Evolutionary conservation across 1,140 invertebrate genomes (phyloP), one percentile per base, ranked within the genome.

Genomic region (Tetragnatha versicolor): DNA sequence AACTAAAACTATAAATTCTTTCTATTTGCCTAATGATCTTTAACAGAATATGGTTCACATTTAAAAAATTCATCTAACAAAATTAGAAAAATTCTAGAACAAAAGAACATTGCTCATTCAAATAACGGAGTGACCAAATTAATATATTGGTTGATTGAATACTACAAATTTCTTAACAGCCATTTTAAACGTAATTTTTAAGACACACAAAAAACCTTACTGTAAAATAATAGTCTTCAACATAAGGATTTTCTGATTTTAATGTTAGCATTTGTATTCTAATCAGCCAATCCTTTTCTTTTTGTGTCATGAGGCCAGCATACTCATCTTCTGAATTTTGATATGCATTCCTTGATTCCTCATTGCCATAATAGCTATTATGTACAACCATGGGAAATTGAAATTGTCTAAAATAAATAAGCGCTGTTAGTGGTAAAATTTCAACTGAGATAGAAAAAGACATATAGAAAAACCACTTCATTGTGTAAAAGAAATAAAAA

Each of bases 271-370:
- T 87, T 85, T 97, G 95, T 83, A 98, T 97, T 84, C 95, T 95
- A 58, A 95, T 91, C 2, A 98, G 87, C 94, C 95, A 96, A 79
- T 96, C 94, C 83, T 97, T 97, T 83, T 98, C 95, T 47, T 91
- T 89, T 79, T 90, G 89, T 45, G 93, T 95, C 95, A 98, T 98
- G 2, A 97, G 86, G 27, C 94, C 94, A 6, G 92, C 91, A 84
- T 95, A 96, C 82, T 94, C 92, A 85, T 96, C 94, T 69, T 79
- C 76, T 2, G 17, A 37, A n/a, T 75, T 37, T 10, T 49, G 58
- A n/a, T 14, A 12, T 4, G n/a, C 10, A 20, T 73, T 9, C 5
- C 22, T 58, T 27, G 17, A n/a, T 4, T 60, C 53, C 5, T 63
- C 55, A 60, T 73, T 70, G 22, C 39, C 49, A 73, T 73, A 73